Evolutionary conservation across 1,140 invertebrate genomes (phyloP).

Genomic region (Eueides isabella): DNA sequence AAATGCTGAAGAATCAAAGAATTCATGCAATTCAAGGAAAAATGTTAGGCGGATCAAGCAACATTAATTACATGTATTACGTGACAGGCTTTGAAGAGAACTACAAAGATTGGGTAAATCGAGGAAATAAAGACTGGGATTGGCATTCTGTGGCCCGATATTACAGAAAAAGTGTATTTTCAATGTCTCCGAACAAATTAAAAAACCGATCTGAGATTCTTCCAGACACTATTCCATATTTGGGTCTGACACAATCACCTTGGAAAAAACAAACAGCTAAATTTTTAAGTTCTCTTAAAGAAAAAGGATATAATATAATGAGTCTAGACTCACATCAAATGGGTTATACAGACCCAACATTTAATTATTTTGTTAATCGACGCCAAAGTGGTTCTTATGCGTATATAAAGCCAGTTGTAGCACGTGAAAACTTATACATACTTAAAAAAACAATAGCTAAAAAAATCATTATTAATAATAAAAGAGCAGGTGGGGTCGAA

Average conservation of each 20-base stretch:
- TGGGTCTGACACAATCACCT: constrained; percentile 84
- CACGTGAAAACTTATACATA: constrained; percentile 89
- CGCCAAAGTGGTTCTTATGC: constrained; percentile 93
- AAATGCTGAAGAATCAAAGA: constrained; percentile 82
- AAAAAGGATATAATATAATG: constrained; percentile 91
- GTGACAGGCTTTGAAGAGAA: constrained; percentile 91
- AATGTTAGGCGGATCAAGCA: constrained; percentile 92
- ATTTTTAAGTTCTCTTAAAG: constrained; percentile 87
- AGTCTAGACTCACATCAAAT: constrained; percentile 89
- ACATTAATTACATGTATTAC: constrained; percentile 97
- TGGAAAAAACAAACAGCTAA: constrained; percentile 85
- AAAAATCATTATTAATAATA: constrained; percentile 85
- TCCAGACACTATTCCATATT: constrained; percentile 44
- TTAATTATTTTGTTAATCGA: constrained; percentile 89
- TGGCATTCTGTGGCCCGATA: constrained; percentile 91
- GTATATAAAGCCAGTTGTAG: constrained; percentile 88
- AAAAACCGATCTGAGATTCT: constrained; percentile 62
- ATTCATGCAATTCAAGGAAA: constrained; percentile 86
- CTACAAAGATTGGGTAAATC: constrained; percentile 92
- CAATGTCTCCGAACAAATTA: constrained; percentile 86
- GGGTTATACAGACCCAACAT: constrained; percentile 92
- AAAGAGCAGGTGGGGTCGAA: constrained; percentile 74
- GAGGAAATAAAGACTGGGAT: constrained; percentile 93
- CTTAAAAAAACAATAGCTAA: constrained; percentile 88
- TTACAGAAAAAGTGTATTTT: constrained; percentile 92